Evolutionary conservation across 2,113 vertebrate genomes (phyloP), one percentile per base, ranked within the genome.

Genomic region (Mastomys coucha): DNA sequence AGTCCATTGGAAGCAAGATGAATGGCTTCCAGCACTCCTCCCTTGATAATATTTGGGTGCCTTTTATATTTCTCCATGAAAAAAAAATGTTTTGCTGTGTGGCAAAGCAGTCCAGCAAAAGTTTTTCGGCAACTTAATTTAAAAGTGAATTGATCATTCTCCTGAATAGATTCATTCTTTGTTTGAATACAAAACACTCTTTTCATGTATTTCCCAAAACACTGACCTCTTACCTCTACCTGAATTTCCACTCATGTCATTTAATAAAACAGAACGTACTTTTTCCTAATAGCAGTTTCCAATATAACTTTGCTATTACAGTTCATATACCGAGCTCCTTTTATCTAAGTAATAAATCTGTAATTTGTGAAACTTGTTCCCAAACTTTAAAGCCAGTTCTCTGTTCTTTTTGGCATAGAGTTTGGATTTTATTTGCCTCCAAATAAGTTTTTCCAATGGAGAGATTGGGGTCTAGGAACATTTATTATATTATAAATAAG

Each of bases 111-210:
- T 91, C 93, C 94, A 97, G 70, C 73, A 94, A 86, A 91, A 85
- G 82, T 7, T 93, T 96, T 96, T 96, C 84, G 96, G 84, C 95
- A 90, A 88, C 67, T 96, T 96, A 92, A 93, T 97, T 98, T 95
- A 93, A 95, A 90, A 97, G 92, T 92, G 96, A 97, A 95, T 97
- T 97, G 97, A 96, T 97, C 97, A 91, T 97, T 97, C 94, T 89
- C 69, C 86, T 97, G 95, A 98, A 97, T 91, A 95, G 95, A 96
- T 67, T 28, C 94, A 65, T 96, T 97, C 95, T 98, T 98, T 96
- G 73, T 88, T 94, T 92, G 96, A 97, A 78, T 95, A 97, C 95
- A 98, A 95, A 96, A 94, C 93, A 51, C 4, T 82, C 97, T 96
- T 97, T 97, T 97, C 94, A 97, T 96, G 81, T 67, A 53, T 93